Percentiles rank a stretch among this genome's conserved stretches.
Evolutionary conservation across 2,797 vertebrate genomes (phyloP).

Genomic region (Myotis findleyi): DNA sequence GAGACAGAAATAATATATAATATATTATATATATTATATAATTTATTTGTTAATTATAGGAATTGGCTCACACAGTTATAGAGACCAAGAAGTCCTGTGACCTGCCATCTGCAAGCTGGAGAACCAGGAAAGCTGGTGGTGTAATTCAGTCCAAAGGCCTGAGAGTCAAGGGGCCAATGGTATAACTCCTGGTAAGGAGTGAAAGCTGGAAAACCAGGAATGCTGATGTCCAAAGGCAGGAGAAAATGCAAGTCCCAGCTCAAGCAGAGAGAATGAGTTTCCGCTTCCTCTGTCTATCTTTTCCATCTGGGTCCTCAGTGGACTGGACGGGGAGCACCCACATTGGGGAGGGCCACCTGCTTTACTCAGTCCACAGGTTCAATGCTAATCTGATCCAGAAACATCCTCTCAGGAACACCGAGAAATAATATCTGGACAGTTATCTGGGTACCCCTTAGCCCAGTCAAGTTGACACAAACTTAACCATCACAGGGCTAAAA

Average conservation of each 20-base stretch:
- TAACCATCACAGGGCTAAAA: background rate
- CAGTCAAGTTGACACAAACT: too few relatives aligned
- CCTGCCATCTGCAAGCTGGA: background rate
- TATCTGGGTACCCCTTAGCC: background rate
- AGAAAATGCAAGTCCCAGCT: background rate
- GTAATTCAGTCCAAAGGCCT: background rate
- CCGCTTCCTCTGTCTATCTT: fast-evolving
- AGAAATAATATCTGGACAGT: background rate
- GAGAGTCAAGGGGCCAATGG: background rate
- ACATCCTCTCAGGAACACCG: background rate
- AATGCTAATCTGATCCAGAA: background rate
- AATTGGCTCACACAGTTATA: background rate
- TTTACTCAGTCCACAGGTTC: background rate
- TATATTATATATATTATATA: background rate
- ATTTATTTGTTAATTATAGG: background rate
- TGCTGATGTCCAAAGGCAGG: background rate
- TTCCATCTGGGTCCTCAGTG: background rate
- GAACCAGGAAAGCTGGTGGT: background rate
- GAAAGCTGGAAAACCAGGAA: background rate
- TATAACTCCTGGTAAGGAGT: background rate
- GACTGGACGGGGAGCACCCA: too few relatives aligned
- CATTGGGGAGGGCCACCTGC: background rate
- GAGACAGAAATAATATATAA: background rate
- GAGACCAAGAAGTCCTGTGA: background rate
- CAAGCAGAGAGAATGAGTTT: background rate